Evolutionary conservation across 2,797 vertebrate species (phyloP).

Genomic region (Glyptemys insculpta): DNA sequence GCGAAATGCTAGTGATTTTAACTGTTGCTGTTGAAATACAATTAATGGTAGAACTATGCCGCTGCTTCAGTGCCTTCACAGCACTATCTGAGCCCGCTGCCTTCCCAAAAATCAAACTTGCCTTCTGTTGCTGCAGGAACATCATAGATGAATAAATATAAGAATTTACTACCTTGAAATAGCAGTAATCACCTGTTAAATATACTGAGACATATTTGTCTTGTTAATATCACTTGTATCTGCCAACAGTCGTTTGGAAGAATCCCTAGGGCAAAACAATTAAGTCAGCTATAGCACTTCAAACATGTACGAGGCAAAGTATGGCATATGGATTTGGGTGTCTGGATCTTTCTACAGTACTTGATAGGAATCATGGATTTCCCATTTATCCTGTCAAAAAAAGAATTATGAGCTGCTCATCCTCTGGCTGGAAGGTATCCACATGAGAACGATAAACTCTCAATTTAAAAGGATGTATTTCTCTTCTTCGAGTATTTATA

Average conservation of each 20-base stretch:
- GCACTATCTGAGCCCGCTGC: background rate
- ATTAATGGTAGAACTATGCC: constrained; percentile 13
- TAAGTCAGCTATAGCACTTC: constrained; percentile 14
- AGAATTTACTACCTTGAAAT: constrained; percentile 63
- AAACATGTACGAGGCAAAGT: background rate
- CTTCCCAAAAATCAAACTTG: constrained; percentile 7
- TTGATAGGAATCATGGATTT: constrained; percentile 70
- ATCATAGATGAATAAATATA: constrained; percentile 53
- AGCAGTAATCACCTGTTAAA: constrained; percentile 67
- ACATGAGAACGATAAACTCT: constrained; percentile 75
- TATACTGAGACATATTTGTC: constrained; percentile 65
- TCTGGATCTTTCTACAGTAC: constrained; percentile 46
- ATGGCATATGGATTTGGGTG: constrained; percentile 46
- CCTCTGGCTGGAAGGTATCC: constrained; percentile 68
- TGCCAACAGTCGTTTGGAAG: constrained; percentile 54
- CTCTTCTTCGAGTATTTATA: constrained; percentile 76
- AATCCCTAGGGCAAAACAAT: constrained; percentile 60
- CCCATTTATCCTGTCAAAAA: constrained; percentile 69
- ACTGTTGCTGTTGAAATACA: constrained; percentile 40
- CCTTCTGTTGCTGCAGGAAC: constrained; percentile 40
- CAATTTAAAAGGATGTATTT: constrained; percentile 76
- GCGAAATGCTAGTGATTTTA: constrained; percentile 42
- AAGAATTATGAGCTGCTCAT: constrained; percentile 69
- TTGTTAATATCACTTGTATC: constrained; percentile 67
- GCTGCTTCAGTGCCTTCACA: background rate